These are phyloP conservation scores for Lucilia sericata DNA, from an alignment of 1,140 invertebrate genomes.

Conservation along the genomic window DNA sequence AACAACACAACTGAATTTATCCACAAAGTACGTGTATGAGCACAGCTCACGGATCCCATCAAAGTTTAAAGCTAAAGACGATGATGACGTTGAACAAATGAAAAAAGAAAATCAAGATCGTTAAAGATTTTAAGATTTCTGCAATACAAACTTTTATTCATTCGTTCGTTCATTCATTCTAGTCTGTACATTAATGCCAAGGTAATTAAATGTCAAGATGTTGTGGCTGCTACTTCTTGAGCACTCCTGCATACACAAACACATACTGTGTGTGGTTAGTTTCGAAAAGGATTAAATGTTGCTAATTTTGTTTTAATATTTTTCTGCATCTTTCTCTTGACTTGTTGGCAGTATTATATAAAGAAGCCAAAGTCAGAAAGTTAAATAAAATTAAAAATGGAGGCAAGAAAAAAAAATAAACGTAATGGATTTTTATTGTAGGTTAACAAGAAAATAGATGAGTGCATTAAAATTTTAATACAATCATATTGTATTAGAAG, in stretches of 20 bases:
- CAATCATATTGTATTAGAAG: not conserved
- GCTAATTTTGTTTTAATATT: slow-evolving; percentile 37
- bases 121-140: not conserved
- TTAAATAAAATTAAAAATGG: slow-evolving; percentile 32
- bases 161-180: not conserved
- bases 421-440: slow-evolving; percentile 13
- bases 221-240: slow-evolving; percentile 15
- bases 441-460: not conserved
- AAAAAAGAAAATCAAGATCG: slow-evolving; percentile 30
- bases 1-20: not conserved
- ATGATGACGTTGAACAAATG: not conserved
- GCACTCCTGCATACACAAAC: not conserved
- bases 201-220: slow-evolving; percentile 42
- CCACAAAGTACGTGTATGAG: not conserved
- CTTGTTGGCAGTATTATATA: not conserved
- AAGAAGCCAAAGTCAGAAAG: slow-evolving; percentile 28
- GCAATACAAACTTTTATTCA: not conserved
- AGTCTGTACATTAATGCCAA: slow-evolving; percentile 13
- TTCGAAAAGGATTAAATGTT: slow-evolving; percentile 33
- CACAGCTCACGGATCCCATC: not conserved
- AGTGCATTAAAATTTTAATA: slow-evolving; percentile 7
- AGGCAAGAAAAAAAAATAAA: no score
- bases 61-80: slow-evolving; percentile 1
- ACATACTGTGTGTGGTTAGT: not conserved
- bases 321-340: slow-evolving; percentile 3